Evolutionary conservation across 2,797 vertebrate genomes (phyloP).

Genomic region (Sciurus vulgaris): DNA sequence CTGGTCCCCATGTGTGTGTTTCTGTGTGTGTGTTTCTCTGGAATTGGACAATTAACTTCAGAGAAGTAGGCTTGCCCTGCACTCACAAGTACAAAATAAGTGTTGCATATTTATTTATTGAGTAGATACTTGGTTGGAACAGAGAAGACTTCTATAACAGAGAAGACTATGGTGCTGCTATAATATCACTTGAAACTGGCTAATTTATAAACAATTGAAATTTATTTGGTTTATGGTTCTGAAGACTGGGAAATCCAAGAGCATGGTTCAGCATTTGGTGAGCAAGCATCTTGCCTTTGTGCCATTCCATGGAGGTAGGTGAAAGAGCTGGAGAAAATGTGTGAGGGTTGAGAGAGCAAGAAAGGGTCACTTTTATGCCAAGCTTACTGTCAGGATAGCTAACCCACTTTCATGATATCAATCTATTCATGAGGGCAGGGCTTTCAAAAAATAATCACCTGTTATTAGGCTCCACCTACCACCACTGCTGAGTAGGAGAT

Average conservation of each 20-base stretch:
- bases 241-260: not conserved
- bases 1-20: not conserved
- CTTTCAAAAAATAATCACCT: not conserved
- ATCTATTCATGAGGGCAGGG: not conserved
- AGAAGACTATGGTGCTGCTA: not conserved
- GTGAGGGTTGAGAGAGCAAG: not conserved
- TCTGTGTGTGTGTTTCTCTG: not conserved
- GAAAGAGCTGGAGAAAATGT: not conserved
- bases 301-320: not conserved
- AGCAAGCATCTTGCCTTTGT: not conserved
- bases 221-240: not conserved
- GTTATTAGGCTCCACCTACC: not conserved
- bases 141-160: not conserved
- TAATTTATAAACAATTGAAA: not conserved
- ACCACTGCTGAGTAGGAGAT: too few species aligned
- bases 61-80: not conserved
- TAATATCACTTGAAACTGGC: not conserved
- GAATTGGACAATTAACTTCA: not conserved
- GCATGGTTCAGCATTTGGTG: not conserved
- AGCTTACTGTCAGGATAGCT: not conserved
- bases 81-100: conserved; percentile 37
- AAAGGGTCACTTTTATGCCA: too few species aligned
- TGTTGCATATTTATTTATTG: conserved; percentile 25
- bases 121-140: not conserved
- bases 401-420: not conserved